Percentiles rank a stretch among this genome's conserved stretches.
Conservation (phyloP, 2,888 invertebrate species). For the Falcaria lacertinaria region DNA sequence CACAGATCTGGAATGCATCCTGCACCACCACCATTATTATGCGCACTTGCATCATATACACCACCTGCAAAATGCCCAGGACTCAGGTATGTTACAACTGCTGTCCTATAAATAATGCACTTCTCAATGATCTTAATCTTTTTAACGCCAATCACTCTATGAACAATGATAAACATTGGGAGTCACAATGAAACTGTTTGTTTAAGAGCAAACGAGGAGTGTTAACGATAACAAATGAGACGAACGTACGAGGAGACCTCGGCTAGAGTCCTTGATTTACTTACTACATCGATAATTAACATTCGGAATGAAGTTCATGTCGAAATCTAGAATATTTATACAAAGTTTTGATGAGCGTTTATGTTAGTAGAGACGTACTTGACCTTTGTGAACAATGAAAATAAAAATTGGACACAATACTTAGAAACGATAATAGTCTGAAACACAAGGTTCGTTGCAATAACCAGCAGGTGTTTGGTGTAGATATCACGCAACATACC, state of each 20-base stretch:
- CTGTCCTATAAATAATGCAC: constrained; percentile 11
- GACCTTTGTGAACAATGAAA: constrained; percentile 57
- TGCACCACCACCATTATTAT: constrained; percentile 87
- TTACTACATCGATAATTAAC: constrained; percentile 22
- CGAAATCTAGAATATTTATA: constrained; percentile 18
- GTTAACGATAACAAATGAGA: constrained; percentile 62
- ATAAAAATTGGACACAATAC: constrained; percentile 40
- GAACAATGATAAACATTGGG: constrained; percentile 48
- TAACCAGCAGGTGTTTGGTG: constrained; percentile 53
- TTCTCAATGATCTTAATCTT: constrained; percentile 27
- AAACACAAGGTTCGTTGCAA: constrained; percentile 53
- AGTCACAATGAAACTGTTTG: constrained; percentile 61
- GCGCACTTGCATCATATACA: constrained; percentile 86
- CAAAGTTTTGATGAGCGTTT: constrained; percentile 31
- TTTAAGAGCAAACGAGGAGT: constrained; percentile 52
- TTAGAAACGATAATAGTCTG: constrained; percentile 41
- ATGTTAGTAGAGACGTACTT: constrained; percentile 39
- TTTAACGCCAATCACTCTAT: constrained; percentile 35
- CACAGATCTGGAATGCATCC: constrained; percentile 87
- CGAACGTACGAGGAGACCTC: constrained; percentile 30
- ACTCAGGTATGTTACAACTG: constrained; percentile 70
- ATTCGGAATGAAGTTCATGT: constrained; percentile 33
- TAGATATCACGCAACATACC: constrained; percentile 58
- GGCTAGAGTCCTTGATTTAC: constrained; percentile 39
- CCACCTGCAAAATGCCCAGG: constrained; percentile 83